Evolutionary conservation across 1,140 invertebrate genomes (phyloP).

Genomic region (Parapsyche elsis): DNA sequence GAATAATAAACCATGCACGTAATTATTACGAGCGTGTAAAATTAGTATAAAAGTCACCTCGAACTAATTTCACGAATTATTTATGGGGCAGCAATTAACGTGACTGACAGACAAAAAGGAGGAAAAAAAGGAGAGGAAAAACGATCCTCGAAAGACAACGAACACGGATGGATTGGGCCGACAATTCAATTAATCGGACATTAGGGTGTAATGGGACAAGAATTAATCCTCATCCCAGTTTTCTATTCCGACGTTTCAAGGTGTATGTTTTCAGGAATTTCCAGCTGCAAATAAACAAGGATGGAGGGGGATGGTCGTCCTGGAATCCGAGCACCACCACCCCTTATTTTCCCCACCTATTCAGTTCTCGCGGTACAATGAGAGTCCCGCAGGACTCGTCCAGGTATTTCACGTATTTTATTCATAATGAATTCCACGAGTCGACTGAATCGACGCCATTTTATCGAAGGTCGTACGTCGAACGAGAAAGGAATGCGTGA

Average conservation of each 20-base stretch:
- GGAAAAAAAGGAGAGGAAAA: neutral
- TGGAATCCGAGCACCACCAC: too few relatives aligned
- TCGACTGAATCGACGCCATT: neutral
- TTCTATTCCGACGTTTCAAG: too few relatives aligned
- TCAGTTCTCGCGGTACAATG: too few relatives aligned
- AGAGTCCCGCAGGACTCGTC: neutral
- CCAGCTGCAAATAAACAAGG: constrained; percentile 9
- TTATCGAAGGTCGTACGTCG: neutral
- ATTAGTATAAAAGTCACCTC: constrained; percentile 20
- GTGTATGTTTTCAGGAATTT: neutral
- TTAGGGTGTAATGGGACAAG: neutral
- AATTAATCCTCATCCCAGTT: neutral
- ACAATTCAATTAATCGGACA: constrained; percentile 14
- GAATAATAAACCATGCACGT: neutral
- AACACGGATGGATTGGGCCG: neutral
- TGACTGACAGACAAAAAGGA: neutral
- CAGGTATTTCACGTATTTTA: constrained; percentile 22
- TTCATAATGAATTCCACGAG: constrained; percentile 14
- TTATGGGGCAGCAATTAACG: constrained; percentile 10
- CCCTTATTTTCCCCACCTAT: too few relatives aligned
- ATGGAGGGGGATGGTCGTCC: neutral
- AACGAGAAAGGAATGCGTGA: neutral
- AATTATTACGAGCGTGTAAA: constrained; percentile 4
- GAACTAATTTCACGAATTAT: constrained; percentile 17
- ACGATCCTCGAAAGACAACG: neutral